Conservation (phyloP, 2,113 vertebrate genomes). For the Bubalus kerabau region DNA sequence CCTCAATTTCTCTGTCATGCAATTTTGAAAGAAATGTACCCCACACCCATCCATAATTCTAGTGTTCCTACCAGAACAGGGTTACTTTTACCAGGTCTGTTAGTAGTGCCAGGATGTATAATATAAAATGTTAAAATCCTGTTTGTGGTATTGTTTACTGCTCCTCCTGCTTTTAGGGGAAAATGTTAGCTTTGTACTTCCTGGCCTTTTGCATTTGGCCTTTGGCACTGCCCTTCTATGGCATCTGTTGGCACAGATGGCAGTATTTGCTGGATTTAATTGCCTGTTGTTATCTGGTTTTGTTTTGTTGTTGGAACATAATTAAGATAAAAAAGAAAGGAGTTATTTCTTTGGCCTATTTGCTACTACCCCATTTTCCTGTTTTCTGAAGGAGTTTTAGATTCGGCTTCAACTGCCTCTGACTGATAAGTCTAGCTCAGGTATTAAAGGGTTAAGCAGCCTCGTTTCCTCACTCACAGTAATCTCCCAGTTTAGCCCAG, state of each 20-base stretch:
- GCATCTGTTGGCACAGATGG: neutral
- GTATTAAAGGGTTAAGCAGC: neutral
- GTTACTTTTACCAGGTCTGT: neutral
- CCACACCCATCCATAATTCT: neutral
- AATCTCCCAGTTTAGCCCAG: neutral
- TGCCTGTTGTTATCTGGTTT: neutral
- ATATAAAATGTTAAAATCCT: neutral
- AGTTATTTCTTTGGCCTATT: neutral
- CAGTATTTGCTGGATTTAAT: neutral
- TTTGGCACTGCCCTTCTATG: neutral
- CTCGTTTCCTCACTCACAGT: neutral
- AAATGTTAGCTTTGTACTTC: neutral
- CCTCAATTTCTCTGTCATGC: neutral
- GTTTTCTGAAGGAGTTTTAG: slow-evolving; percentile 5
- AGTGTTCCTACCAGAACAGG: neutral
- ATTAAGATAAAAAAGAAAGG: slow-evolving; percentile 12
- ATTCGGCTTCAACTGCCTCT: neutral
- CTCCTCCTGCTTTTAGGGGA: neutral
- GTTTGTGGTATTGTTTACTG: neutral
- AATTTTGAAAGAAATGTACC: neutral
- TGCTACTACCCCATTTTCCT: neutral
- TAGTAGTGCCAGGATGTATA: neutral
- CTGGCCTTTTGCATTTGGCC: neutral
- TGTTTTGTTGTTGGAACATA: neutral
- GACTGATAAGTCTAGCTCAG: neutral